Percentiles rank a stretch among this genome's conserved stretches.
phyloP scores from a whole-genome alignment of 2,888 invertebrate species.

The Ditylenchus weischeri region DNA sequence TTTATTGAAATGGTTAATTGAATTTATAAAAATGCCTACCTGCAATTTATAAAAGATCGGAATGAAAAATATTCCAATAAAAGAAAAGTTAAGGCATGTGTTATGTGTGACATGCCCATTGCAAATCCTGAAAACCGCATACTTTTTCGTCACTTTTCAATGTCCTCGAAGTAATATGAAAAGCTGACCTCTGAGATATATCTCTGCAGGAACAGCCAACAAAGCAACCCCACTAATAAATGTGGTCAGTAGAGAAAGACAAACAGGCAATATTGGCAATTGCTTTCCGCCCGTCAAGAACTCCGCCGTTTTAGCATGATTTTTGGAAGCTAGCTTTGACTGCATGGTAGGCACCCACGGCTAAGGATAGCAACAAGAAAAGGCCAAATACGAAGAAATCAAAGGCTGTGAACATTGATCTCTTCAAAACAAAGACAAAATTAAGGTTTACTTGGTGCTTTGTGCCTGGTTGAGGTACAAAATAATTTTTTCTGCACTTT shows the following conservation, averaged over 20 bases:
- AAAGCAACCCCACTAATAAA: conserved; percentile 82
- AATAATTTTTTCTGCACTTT: no score
- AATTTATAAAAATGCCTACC: neutral
- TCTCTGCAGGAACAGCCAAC: conserved; percentile 81
- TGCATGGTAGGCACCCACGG: conserved; percentile 39
- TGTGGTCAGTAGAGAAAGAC: conserved; percentile 85
- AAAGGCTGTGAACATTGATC: conserved; percentile 28
- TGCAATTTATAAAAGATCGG: conserved; percentile 39
- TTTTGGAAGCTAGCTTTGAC: conserved; percentile 63
- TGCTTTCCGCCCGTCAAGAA: conserved; percentile 78
- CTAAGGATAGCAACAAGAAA: conserved; percentile 32
- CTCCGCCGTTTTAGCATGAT: conserved; percentile 72
- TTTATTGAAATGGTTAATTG: no score
- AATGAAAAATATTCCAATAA: conserved; percentile 39
- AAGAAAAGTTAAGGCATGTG: conserved; percentile 30
- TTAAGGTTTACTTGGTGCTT: no score
- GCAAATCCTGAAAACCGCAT: conserved; percentile 18
- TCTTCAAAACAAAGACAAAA: neutral
- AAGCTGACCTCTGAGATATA: conserved; percentile 64
- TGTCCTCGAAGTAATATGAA: no score
- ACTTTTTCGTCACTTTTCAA: no score
- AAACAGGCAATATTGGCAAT: conserved; percentile 78
- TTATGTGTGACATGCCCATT: conserved; percentile 23
- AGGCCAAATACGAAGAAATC: conserved; percentile 35
- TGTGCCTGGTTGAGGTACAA: no score